Evolutionary conservation across 2,888 invertebrate genomes (phyloP).

Genomic region (Drosophila rellima): DNA sequence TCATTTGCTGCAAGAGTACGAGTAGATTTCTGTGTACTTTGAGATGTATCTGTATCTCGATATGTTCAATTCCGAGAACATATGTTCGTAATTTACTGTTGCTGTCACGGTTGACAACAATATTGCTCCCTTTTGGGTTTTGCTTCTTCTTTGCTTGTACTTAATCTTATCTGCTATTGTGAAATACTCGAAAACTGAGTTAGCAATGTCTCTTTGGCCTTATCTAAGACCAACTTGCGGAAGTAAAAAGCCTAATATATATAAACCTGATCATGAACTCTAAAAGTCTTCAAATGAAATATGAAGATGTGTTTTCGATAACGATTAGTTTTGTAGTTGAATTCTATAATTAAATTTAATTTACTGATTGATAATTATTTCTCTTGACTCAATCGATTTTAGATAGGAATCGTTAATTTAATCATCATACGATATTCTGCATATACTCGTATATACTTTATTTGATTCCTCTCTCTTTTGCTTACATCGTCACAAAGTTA

Average conservation of each 20-base stretch:
- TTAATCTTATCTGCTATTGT: constrained; percentile 15
- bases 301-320: background rate
- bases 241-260: constrained; percentile 1
- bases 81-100: constrained; percentile 20
- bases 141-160: background rate
- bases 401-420: no score
- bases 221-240: constrained; percentile 5
- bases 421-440: no score
- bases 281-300: background rate
- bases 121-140: background rate
- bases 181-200: background rate
- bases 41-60: constrained; percentile 5
- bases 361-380: no score
- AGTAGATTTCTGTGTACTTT: constrained; percentile 4
- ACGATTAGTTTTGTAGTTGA: background rate
- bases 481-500: no score
- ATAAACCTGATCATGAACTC: background rate
- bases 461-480: no score
- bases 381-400: no score
- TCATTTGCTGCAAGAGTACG: background rate
- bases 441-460: no score
- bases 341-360: background rate
- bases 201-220: constrained; percentile 2
- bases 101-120: constrained; percentile 11
- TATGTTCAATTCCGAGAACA: constrained; percentile 23